These are phyloP conservation scores for Himalopsyche japonica DNA, from an alignment of 2,888 invertebrate species.

Conservation along the genomic window DNA sequence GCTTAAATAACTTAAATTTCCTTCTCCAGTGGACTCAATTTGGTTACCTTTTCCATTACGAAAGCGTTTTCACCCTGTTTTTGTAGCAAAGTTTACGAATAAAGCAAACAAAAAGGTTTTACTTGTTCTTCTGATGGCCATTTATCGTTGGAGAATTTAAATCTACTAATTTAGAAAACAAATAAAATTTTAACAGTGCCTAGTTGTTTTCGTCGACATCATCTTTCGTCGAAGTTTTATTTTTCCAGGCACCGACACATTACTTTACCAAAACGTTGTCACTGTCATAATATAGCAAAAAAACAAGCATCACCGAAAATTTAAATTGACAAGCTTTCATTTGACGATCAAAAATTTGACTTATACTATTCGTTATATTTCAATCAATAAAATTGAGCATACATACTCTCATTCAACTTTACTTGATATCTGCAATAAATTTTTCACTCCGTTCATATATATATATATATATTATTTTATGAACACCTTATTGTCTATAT, in stretches of 20 bases:
- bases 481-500: too few species aligned
- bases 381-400: too few species aligned
- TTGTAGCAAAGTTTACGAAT: not conserved
- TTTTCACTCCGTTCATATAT: too few species aligned
- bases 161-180: not conserved
- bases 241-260: not conserved
- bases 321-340: too few species aligned
- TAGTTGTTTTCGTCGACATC: not conserved
- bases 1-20: not conserved
- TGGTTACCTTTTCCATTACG: not conserved
- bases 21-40: not conserved
- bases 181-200: not conserved
- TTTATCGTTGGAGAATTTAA: not conserved
- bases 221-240: not conserved
- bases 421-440: too few species aligned
- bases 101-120: not conserved
- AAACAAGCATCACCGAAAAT: too few species aligned
- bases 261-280: too few species aligned
- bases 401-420: too few species aligned
- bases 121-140: not conserved
- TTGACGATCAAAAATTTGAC: too few species aligned
- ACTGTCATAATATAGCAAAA: too few species aligned
- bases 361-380: too few species aligned
- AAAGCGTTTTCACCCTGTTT: not conserved
- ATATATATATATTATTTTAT: too few species aligned